Base-by-base conservation (phyloP, 2,113 vertebrate species). In the Leptodactylus fuscus region DNA sequence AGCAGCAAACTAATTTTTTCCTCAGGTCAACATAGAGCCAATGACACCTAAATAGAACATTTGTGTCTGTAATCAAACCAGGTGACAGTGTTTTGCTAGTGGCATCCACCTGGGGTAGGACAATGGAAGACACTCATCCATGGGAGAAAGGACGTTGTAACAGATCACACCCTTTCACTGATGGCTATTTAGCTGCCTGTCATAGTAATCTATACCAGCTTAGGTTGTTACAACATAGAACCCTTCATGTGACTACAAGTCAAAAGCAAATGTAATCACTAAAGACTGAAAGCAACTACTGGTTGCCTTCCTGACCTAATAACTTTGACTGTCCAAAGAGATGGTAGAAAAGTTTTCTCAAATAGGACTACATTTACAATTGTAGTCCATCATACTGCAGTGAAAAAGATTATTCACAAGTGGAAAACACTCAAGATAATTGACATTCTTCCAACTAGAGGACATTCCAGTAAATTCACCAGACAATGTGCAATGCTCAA, bases 171-270 rank as follows among this genome's bases (percentile, higher is more conserved):
- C 48, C 49, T 60, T 34, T 60, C 75, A 78, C 8, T 78, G 32
- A 78, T 78, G 51, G 48, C 51, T 78, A 36, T 78, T 55, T 22
- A 55, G 27, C 15, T 49, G 46, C 20, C 75, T 74, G 38, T 73
- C 70, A 73, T 73, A 41, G 9, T 44, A 41, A 41, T 6, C 41
- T 70, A 36, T 3, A 20, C 11, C 65, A 38, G 9, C 41, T 6
- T 41, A 48, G 46, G 46, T 10, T 7, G 8, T 48, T 48, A 48
- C 46, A n/a, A n/a, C 55, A 27, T 27, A 60, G n/a, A 60, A 10
- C 3, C n/a, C 60, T 32, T 65, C 60, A 15, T 65, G 24, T 15
- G 24, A 10, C 46, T 8, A 29, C 60, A 65, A 15, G 60, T 65
- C 27, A 65, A 8, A 27, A 29, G 13, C 24, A 62, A 29, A 62